Evolutionary conservation across 2,888 invertebrate genomes (phyloP).

Genomic region (Chalcis sispes): DNA sequence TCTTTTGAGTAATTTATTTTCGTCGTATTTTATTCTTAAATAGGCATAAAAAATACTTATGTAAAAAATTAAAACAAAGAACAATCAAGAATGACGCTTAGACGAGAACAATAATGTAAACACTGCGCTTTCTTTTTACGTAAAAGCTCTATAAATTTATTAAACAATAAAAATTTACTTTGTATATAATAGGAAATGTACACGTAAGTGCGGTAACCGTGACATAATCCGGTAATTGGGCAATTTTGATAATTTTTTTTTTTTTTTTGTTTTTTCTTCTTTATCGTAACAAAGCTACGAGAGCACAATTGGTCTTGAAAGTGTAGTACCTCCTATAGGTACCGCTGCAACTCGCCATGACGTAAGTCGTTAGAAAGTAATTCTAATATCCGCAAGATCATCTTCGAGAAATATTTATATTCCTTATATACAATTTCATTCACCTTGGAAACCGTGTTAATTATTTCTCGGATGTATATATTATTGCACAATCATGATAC

Average conservation of each 20-base stretch:
- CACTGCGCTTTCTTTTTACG: constrained; percentile 27
- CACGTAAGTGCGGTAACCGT: constrained; percentile 44
- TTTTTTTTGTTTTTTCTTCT: too few relatives aligned
- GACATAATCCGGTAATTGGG: constrained; percentile 49
- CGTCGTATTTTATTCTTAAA: too few relatives aligned
- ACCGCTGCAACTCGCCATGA: neutral
- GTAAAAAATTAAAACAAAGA: too few relatives aligned
- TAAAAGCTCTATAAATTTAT: constrained; percentile 27
- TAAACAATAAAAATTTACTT: constrained; percentile 41
- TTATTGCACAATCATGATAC: too few relatives aligned
- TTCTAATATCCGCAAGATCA: constrained; percentile 26
- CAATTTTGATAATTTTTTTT: constrained; percentile 39
- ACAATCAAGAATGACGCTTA: too few relatives aligned
- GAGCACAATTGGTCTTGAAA: constrained; percentile 42
- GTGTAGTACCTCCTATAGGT: neutral
- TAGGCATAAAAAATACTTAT: neutral
- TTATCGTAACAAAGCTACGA: constrained; percentile 43
- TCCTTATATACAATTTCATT: neutral
- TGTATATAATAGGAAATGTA: constrained; percentile 12
- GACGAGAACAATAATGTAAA: neutral
- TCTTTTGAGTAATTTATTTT: too few relatives aligned
- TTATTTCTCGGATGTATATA: too few relatives aligned
- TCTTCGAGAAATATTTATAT: neutral
- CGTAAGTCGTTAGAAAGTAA: constrained; percentile 46
- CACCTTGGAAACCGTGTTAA: too few relatives aligned